Evolutionary conservation across 2,797 vertebrate species (phyloP).

Genomic region (Enteromius anoplus): DNA sequence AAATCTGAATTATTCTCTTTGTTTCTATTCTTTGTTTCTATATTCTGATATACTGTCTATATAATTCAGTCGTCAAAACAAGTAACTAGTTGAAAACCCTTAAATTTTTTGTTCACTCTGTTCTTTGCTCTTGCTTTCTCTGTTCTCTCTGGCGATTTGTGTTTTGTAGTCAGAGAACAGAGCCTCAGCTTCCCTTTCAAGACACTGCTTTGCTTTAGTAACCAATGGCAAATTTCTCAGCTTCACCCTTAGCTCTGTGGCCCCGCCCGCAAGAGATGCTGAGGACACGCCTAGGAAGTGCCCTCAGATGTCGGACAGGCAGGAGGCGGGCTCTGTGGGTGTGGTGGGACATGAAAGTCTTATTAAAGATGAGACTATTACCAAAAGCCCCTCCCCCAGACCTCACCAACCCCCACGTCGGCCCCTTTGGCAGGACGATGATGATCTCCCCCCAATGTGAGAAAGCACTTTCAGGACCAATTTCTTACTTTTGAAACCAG

Average conservation of each 20-base stretch:
- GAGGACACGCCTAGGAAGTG: slow-evolving; percentile 55
- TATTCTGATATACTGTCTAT: not conserved
- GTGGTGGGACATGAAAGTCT: slow-evolving; percentile 50
- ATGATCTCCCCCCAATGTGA: slow-evolving; percentile 81
- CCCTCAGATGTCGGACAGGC: slow-evolving; percentile 58
- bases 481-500: slow-evolving; percentile 48
- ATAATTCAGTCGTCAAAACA: not conserved
- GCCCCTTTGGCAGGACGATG: slow-evolving; percentile 74
- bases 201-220: slow-evolving; percentile 61
- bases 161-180: slow-evolving; percentile 10
- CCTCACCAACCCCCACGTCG: slow-evolving; percentile 62
- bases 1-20: not conserved
- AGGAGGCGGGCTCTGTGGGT: slow-evolving; percentile 58
- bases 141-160: not conserved
- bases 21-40: not conserved
- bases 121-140: slow-evolving; percentile 22
- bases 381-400: slow-evolving; percentile 49
- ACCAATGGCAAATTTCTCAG: slow-evolving; percentile 68
- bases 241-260: slow-evolving; percentile 64
- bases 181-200: slow-evolving; percentile 40
- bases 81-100: not conserved
- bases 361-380: slow-evolving; percentile 61
- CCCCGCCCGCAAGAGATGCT: slow-evolving; percentile 55
- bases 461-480: slow-evolving; percentile 57
- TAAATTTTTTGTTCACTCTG: not conserved